Percentiles rank a stretch among this genome's conserved stretches.
phyloP scores from a whole-genome alignment of 2,888 invertebrate species.

The Eucera pruinosa region DNA sequence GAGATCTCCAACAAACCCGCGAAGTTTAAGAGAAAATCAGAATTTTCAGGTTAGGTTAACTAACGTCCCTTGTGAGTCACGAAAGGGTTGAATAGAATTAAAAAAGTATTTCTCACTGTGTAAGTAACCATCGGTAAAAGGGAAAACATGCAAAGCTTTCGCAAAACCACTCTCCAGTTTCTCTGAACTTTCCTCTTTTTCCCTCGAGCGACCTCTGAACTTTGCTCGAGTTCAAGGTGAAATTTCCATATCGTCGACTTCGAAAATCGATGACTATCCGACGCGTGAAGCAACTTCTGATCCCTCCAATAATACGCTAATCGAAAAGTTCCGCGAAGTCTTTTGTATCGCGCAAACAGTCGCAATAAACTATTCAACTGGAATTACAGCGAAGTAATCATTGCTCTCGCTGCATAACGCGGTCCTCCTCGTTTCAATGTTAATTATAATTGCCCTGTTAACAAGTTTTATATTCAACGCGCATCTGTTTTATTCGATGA shows the following conservation, averaged over 20 bases:
- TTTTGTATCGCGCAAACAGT: background rate
- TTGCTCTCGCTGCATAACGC: background rate
- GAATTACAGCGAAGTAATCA: too few species aligned
- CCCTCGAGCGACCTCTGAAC: constrained; percentile 32
- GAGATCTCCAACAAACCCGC: too few species aligned
- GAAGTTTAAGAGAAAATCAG: too few species aligned
- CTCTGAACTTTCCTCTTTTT: background rate
- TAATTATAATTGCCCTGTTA: background rate
- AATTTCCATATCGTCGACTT: background rate
- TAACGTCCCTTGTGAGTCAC: too few species aligned
- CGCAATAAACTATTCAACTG: background rate
- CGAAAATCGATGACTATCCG: constrained; percentile 9
- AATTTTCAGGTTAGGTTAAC: too few species aligned
- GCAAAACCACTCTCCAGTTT: background rate
- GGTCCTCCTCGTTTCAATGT: background rate
- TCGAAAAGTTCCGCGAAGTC: background rate
- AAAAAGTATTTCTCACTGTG: background rate
- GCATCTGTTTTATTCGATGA: background rate
- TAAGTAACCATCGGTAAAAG: background rate
- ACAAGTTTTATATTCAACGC: too few species aligned
- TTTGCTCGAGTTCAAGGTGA: constrained; percentile 38
- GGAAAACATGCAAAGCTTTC: background rate
- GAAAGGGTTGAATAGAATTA: too few species aligned
- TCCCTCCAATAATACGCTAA: too few species aligned
- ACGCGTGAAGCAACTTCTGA: background rate